phyloP scores from a whole-genome alignment of 2,113 vertebrate genomes.

The Petromus typicus region DNA sequence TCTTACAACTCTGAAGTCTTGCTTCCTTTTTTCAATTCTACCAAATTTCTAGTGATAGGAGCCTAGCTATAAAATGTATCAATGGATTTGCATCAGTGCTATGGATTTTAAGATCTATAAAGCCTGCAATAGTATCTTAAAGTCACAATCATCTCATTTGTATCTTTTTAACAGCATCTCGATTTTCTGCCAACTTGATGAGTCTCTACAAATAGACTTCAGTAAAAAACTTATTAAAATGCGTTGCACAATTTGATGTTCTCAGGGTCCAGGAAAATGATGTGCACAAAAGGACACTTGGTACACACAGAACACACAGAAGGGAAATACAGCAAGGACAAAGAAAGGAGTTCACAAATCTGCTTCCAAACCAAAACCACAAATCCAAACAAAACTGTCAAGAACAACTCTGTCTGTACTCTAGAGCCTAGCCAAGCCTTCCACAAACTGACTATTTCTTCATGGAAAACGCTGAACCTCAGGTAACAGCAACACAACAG shows the following conservation, averaged over 20 bases:
- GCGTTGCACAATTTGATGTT: neutral
- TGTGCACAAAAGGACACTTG: no score
- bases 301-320: no score
- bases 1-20: neutral
- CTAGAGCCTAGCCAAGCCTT: neutral
- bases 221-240: neutral
- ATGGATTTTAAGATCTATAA: slow-evolving; percentile 2
- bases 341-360: neutral
- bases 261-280: neutral
- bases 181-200: neutral
- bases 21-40: neutral
- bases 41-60: neutral
- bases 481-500: neutral
- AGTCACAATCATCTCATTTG: neutral
- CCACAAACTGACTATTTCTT: neutral
- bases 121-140: neutral
- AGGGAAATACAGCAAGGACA: neutral
- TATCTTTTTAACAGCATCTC: slow-evolving; percentile 27
- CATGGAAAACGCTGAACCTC: neutral
- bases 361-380: neutral
- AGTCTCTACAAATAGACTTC: neutral
- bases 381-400: neutral
- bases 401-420: neutral
- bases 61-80: neutral
- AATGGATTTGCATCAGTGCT: neutral